A percentile compares a stretch with the other conserved stretches of the same genome.
phyloP scores from a whole-genome alignment of 2,888 invertebrate species.

The Spicauda simplicius region DNA sequence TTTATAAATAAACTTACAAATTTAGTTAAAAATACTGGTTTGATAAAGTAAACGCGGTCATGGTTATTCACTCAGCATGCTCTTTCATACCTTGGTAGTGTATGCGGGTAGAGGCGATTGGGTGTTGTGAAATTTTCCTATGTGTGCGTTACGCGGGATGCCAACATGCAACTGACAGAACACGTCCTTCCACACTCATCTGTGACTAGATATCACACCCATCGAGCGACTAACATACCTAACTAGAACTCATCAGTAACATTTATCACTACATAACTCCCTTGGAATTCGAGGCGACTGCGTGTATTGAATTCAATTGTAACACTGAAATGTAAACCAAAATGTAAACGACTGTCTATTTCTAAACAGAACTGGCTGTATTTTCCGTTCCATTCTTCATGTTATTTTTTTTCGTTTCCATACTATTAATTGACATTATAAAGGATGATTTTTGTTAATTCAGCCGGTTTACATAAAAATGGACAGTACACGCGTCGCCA shows the following conservation, averaged over 20 bases:
- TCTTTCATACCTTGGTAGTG: slow-evolving; percentile 58
- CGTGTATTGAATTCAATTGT: slow-evolving; percentile 22
- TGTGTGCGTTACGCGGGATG: slow-evolving; percentile 53
- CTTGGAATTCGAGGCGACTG: slow-evolving; percentile 61
- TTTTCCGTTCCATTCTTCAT: background rate
- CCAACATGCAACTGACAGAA: slow-evolving; percentile 55
- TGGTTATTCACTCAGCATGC: slow-evolving; percentile 62
- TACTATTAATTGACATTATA: no score
- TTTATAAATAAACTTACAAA: background rate
- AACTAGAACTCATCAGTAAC: slow-evolving; percentile 65
- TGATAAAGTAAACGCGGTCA: slow-evolving; percentile 13
- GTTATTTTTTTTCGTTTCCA: background rate
- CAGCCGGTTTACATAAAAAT: slow-evolving; percentile 8
- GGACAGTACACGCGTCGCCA: slow-evolving; percentile 53
- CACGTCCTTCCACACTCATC: slow-evolving; percentile 57
- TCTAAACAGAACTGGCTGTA: slow-evolving; percentile 5
- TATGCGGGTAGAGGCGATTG: slow-evolving; percentile 61
- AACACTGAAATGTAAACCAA: no score
- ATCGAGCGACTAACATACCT: slow-evolving; percentile 60
- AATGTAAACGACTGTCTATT: slow-evolving; percentile 11
- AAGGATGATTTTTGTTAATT: background rate
- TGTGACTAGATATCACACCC: slow-evolving; percentile 44
- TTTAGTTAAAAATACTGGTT: background rate
- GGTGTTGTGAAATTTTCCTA: slow-evolving; percentile 62
- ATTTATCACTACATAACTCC: slow-evolving; percentile 50